These are phyloP conservation scores for Seira sanloemensis DNA, from an alignment of 2,888 invertebrate species.

Conservation along the genomic window DNA sequence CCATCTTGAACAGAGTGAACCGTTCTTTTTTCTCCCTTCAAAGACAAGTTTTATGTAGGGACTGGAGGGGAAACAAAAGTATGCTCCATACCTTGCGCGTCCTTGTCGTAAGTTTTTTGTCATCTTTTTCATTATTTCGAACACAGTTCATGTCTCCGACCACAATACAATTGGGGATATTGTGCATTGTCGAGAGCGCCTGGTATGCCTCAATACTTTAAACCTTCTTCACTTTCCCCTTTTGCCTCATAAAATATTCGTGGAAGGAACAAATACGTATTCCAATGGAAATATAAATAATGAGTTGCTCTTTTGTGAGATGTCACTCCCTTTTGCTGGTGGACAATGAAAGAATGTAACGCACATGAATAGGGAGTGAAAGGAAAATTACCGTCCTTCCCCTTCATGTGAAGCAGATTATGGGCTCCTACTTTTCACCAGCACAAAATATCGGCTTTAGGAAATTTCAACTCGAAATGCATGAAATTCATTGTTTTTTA, in stretches of 20 bases:
- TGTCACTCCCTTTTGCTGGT: neutral
- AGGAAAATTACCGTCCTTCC: neutral
- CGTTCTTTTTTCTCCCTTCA: slow-evolving; percentile 19
- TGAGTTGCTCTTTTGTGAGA: neutral
- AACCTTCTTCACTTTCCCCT: too few relatives aligned
- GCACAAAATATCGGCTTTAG: too few relatives aligned
- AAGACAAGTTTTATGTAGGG: slow-evolving; percentile 25
- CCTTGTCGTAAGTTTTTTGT: slow-evolving; percentile 48
- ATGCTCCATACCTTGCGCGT: slow-evolving; percentile 21
- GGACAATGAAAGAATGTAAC: neutral
- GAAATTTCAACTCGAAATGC: too few relatives aligned
- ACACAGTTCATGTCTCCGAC: slow-evolving; percentile 39
- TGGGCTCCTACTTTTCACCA: too few relatives aligned
- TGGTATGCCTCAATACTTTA: too few relatives aligned
- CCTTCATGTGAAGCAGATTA: too few relatives aligned
- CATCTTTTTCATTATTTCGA: slow-evolving; percentile 53
- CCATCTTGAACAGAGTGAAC: slow-evolving; percentile 17
- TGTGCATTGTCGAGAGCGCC: too few relatives aligned
- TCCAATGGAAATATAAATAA: neutral
- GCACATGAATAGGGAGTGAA: neutral
- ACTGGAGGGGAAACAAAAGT: slow-evolving; percentile 33
- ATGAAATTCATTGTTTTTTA: too few relatives aligned
- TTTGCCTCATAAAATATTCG: neutral
- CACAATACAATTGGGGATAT: neutral
- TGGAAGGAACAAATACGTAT: neutral